phyloP scores from a whole-genome alignment of 2,888 invertebrate species.

The Tinea pellionella region DNA sequence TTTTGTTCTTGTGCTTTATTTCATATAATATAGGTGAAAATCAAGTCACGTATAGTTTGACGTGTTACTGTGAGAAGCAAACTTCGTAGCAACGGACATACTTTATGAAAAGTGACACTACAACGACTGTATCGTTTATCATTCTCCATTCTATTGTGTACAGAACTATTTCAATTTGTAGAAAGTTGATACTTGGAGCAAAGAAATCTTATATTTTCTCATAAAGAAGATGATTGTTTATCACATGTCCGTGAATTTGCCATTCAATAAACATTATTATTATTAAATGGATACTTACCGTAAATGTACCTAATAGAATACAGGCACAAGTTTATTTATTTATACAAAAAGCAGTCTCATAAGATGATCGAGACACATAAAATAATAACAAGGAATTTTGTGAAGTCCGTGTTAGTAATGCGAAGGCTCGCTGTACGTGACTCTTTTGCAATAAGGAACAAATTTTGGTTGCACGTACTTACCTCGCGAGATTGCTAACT shows the following conservation, averaged over 20 bases:
- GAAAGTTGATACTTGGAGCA: not conserved
- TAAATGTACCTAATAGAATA: too few species aligned
- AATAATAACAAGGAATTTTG: conserved; percentile 14
- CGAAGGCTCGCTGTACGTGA: conserved; percentile 6
- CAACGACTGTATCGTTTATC: conserved; percentile 1
- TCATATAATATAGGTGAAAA: not conserved
- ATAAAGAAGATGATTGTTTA: not conserved
- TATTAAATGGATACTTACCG: too few species aligned
- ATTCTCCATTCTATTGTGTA: not conserved
- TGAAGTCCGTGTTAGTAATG: conserved; percentile 1
- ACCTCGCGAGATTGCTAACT: conserved; percentile 31
- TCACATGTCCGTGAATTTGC: too few species aligned
- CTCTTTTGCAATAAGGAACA: conserved; percentile 9
- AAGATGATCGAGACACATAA: conserved; percentile 11
- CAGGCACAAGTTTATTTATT: not conserved
- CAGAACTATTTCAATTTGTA: not conserved
- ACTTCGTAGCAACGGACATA: not conserved
- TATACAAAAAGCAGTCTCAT: not conserved
- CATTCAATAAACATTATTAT: too few species aligned
- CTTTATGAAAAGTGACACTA: conserved; percentile 3
- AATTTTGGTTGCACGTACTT: not conserved
- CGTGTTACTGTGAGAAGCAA: not conserved
- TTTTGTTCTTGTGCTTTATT: too few species aligned
- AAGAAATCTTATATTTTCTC: not conserved
- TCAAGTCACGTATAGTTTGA: not conserved